Percentiles rank a stretch among this genome's conserved stretches.
Conservation (phyloP, 1,140 invertebrate genomes). For the Neomicropteryx cornuta region DNA sequence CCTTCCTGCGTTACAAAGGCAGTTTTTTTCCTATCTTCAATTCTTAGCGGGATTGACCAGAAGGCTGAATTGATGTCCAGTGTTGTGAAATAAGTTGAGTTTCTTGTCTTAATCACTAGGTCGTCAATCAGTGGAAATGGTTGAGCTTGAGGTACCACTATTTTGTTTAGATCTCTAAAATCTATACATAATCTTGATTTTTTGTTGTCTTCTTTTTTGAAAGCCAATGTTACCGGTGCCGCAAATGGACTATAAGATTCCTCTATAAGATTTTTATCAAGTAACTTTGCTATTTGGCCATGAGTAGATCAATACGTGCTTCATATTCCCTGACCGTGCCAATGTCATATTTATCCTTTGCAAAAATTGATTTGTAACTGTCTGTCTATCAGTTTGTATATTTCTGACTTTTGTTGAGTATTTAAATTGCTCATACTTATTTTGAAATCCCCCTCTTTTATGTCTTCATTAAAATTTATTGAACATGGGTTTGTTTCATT, state of each 20-base stretch:
- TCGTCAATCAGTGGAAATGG: conserved; percentile 27
- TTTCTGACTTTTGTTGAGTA: conserved; percentile 10
- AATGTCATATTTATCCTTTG: conserved; percentile 23
- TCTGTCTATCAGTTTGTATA: conserved; percentile 15
- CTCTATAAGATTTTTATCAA: conserved; percentile 22
- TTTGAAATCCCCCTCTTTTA: conserved; percentile 13
- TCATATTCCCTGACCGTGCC: conserved; percentile 9
- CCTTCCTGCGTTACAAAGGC: conserved; percentile 27
- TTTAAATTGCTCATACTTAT: conserved; percentile 15
- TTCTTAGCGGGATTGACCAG: conserved; percentile 22
- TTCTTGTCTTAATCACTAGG: conserved; percentile 17
- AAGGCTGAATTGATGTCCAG: conserved; percentile 27
- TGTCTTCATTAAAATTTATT: conserved; percentile 19
- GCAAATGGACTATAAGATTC: conserved; percentile 24
- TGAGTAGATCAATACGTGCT: conserved; percentile 18
- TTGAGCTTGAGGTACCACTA: conserved; percentile 22
- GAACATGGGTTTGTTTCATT: not conserved
- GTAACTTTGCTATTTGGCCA: conserved; percentile 21
- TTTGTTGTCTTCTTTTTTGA: conserved; percentile 23
- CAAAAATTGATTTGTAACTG: conserved; percentile 19
- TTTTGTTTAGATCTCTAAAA: conserved; percentile 24
- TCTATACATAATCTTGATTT: conserved; percentile 23
- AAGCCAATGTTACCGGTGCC: conserved; percentile 23
- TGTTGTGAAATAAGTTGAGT: conserved; percentile 21
- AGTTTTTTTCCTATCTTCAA: conserved; percentile 23